Evolutionary conservation across 2,797 vertebrate genomes (phyloP).

Genomic region (Catamblyrhynchus diadema): DNA sequence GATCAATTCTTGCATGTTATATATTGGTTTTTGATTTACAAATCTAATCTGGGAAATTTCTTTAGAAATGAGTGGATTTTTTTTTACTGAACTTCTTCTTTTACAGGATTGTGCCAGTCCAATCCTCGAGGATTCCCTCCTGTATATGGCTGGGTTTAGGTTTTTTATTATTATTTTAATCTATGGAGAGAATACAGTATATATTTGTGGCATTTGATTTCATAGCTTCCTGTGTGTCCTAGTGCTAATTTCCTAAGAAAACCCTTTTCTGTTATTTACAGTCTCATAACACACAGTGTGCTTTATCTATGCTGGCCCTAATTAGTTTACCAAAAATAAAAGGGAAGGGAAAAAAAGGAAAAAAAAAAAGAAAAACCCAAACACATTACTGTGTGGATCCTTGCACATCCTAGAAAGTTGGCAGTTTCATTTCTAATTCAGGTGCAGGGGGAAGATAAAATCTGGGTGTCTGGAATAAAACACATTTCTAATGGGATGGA

Average conservation of each 20-base stretch:
- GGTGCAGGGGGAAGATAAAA: constrained; percentile 63
- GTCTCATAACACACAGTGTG: neutral
- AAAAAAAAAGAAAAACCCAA: neutral
- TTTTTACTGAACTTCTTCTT: constrained; percentile 71
- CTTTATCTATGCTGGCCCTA: constrained; percentile 33
- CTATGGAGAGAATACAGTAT: neutral
- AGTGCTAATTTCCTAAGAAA: constrained; percentile 57
- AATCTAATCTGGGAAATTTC: constrained; percentile 92
- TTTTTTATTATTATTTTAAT: constrained; percentile 48
- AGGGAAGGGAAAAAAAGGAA: fast-evolving
- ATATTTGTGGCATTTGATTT: constrained; percentile 36
- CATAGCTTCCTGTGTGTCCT: constrained; percentile 36
- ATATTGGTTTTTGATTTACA: constrained; percentile 98
- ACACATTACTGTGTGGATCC: constrained; percentile 18
- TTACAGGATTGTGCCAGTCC: constrained; percentile 63
- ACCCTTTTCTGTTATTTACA: constrained; percentile 57
- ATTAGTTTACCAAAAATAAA: constrained; percentile 54
- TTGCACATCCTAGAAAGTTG: constrained; percentile 47
- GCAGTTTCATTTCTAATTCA: constrained; percentile 66
- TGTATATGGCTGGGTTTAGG: neutral
- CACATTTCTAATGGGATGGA: constrained; percentile 70
- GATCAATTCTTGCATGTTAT: constrained; percentile 96
- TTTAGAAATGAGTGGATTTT: constrained; percentile 78
- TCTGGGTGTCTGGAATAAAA: constrained; percentile 69
- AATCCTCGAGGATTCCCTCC: constrained; percentile 42